These are phyloP conservation scores for Hydrotaea cyrtoneurina DNA, from an alignment of 2,888 invertebrate genomes.

Conservation along the genomic window DNA sequence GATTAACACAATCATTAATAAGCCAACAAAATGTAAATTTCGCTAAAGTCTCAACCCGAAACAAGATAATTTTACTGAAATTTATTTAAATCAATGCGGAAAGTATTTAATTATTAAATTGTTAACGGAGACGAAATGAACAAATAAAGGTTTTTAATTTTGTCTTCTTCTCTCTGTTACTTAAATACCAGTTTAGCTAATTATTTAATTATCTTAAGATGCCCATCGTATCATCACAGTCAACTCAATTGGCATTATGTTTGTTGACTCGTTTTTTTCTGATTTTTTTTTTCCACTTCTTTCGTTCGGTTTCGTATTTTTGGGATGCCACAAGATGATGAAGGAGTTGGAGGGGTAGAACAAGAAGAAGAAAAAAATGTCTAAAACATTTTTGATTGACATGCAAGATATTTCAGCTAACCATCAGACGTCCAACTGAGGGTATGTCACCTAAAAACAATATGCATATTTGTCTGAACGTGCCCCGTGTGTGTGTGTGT, in stretches of 20 bases:
- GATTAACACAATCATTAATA: slow-evolving; percentile 39
- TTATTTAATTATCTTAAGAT: slow-evolving; percentile 38
- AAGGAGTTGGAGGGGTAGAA: slow-evolving; percentile 32
- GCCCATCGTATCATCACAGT: slow-evolving; percentile 30
- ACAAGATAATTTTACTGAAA: slow-evolving; percentile 31
- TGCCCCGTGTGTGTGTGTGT: slow-evolving; percentile 44
- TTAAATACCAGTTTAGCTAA: slow-evolving; percentile 55
- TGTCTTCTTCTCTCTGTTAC: background rate
- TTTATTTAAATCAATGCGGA: slow-evolving; percentile 17
- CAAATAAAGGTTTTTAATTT: background rate
- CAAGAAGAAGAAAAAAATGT: slow-evolving; percentile 7
- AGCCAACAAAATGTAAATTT: slow-evolving; percentile 43
- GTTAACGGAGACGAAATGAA: background rate
- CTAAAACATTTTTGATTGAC: slow-evolving; percentile 74
- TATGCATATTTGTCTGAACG: slow-evolving; percentile 74
- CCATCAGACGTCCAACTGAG: slow-evolving; percentile 76
- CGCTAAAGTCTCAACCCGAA: background rate
- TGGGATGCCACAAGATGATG: slow-evolving; percentile 27
- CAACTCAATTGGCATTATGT: slow-evolving; percentile 24
- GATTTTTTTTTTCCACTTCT: too few species aligned
- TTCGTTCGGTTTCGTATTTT: background rate
- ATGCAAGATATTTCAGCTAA: slow-evolving; percentile 75
- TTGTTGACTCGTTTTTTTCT: background rate
- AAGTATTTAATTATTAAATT: background rate
- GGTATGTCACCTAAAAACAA: slow-evolving; percentile 80